These are phyloP conservation scores for Schizothorax lantsangensis DNA, from an alignment of 2,797 vertebrate genomes.

Conservation along the genomic window DNA sequence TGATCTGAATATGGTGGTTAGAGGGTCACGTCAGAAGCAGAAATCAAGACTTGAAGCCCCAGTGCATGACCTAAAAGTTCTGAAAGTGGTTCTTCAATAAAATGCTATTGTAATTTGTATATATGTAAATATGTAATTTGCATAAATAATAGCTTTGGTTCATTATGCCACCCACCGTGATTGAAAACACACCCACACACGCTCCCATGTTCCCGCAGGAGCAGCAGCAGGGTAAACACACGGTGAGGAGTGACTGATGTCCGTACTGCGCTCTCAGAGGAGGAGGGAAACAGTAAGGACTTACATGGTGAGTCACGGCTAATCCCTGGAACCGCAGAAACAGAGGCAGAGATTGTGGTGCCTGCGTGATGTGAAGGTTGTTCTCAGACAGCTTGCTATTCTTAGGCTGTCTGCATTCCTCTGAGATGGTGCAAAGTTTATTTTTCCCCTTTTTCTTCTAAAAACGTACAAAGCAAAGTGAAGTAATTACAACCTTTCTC, in stretches of 20 bases:
- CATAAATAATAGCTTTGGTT: conserved; percentile 38
- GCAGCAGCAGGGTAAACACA: conserved; percentile 22
- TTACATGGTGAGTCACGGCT: conserved; percentile 35
- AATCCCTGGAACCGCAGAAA: conserved; percentile 40
- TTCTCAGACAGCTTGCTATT: conserved; percentile 53
- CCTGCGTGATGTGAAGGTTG: conserved; percentile 33
- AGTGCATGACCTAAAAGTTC: conserved; percentile 1
- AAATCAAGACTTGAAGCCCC: not conserved
- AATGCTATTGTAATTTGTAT: conserved; percentile 24
- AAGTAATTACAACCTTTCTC: conserved; percentile 31
- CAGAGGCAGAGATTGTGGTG: conserved; percentile 17
- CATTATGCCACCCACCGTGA: conserved; percentile 26
- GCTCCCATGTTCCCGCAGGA: not conserved
- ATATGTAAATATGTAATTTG: conserved; percentile 9
- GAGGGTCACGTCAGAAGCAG: not conserved
- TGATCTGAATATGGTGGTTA: not conserved
- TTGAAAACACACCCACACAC: conserved; percentile 53
- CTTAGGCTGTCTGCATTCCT: conserved; percentile 23
- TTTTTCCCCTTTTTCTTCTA: conserved; percentile 1
- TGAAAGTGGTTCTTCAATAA: conserved; percentile 15
- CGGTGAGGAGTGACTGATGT: conserved; percentile 27
- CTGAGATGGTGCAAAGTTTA: conserved; percentile 21
- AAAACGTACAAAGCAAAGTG: conserved; percentile 28
- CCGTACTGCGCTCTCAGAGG: conserved; percentile 7
- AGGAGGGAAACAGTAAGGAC: conserved; percentile 22